Evolutionary conservation across 2,888 invertebrate species (phyloP).

Genomic region (Lamellibrachia columna): DNA sequence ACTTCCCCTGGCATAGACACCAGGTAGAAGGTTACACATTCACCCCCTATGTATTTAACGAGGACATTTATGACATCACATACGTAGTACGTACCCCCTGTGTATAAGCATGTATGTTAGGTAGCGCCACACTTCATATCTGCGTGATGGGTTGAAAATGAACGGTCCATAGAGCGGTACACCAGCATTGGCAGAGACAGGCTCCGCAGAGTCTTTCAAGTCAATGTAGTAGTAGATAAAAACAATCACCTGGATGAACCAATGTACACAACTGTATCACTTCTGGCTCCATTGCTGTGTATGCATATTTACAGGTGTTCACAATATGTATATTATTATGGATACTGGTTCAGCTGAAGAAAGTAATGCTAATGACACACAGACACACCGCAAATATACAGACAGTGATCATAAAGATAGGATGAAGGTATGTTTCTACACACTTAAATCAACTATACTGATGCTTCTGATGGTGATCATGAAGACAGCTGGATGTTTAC

Average conservation of each 20-base stretch:
- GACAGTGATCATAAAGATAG: too few relatives aligned
- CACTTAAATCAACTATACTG: too few relatives aligned
- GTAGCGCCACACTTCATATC: constrained; percentile 92
- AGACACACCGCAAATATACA: too few relatives aligned
- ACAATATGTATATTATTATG: too few relatives aligned
- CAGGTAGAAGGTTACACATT: not conserved
- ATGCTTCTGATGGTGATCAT: constrained; percentile 78
- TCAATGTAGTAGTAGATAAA: constrained; percentile 70
- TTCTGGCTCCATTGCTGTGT: too few relatives aligned
- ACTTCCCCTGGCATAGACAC: not conserved
- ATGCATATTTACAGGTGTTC: too few relatives aligned
- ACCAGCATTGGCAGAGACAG: constrained; percentile 69
- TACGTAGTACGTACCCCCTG: constrained; percentile 72
- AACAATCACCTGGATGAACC: constrained; percentile 65
- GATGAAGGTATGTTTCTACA: too few relatives aligned
- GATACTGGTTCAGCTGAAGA: too few relatives aligned
- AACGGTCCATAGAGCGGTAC: constrained; percentile 84
- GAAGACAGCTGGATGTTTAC: not conserved
- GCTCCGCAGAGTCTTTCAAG: constrained; percentile 43
- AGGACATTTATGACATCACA: too few relatives aligned
- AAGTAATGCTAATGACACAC: too few relatives aligned
- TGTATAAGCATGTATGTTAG: constrained; percentile 96
- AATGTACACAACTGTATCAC: too few relatives aligned
- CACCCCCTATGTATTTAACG: not conserved
- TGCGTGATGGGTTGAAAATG: constrained; percentile 86